Base-by-base conservation (phyloP, 2,797 vertebrate genomes). In the Sebastiscus tertius region DNA sequence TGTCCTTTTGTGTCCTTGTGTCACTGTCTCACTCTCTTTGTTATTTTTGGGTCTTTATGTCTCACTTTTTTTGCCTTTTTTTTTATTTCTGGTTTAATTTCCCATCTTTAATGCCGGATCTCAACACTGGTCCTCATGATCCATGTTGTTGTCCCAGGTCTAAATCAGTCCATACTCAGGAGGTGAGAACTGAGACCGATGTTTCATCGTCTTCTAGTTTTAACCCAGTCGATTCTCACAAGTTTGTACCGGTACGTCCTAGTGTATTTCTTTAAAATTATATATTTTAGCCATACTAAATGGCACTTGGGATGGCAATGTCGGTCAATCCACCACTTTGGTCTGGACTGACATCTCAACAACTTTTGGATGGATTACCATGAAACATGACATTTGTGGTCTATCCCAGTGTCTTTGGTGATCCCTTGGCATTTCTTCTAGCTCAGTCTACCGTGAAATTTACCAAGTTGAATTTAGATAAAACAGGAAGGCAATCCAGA, bases 21-120 rank as follows among this genome's bases (percentile, higher is more conserved):
- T 80, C 77, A 18, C 20, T 16, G 14, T 83, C 27, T 79, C 33
- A 4, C 34, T 39, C 27, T 52, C 52, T 70, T 0, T 0, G 24
- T 83, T 88, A 72, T 86, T 82, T 85, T 67, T 64, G 60, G 60
- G 63, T 55, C 59, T 64, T 24, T 22, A 12, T 56, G 62, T 80
- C 34, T 65, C 66, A 70, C 70, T 76, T 79, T 22, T 79, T n/a
- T 67, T 39, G 2, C 16, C 31, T 69, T 61, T 54, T 24, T 24
- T 33, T 69, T 55, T 60, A 31, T 54, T 80, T 27, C 62, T 36
- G 6, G 22, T 61, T 36, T 27, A 42, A 49, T 66, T 74, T 33
- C 33, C 39, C 2, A 3, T 70, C 39, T 65, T 59, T 22, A 1
- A 1, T 29, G 27, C 29, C 60, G 16, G n/a, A 33, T 75, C 65